Percentiles rank a stretch among this genome's conserved stretches.
phyloP scores from a whole-genome alignment of 2,888 invertebrate genomes.

The Megaustenia siamemsis region DNA sequence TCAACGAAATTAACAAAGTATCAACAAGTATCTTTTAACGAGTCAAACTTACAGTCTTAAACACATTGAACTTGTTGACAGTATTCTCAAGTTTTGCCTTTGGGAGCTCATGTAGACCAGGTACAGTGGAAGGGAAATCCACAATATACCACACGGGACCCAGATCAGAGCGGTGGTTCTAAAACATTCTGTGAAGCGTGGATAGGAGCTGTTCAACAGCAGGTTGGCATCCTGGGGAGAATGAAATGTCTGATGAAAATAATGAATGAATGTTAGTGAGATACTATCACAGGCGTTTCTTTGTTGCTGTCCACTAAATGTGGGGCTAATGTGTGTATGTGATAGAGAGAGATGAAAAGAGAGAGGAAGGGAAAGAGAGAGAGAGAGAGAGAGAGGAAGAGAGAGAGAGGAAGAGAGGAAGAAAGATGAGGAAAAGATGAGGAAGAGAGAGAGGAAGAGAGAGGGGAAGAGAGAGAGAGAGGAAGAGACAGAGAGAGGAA shows the following conservation, averaged over 20 bases:
- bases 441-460: conserved; percentile 18
- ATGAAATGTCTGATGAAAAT: too few relatives aligned
- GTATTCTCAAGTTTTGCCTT: conserved; percentile 58
- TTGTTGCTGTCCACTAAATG: too few relatives aligned
- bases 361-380: too few relatives aligned
- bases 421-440: too few relatives aligned
- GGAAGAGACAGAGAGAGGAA: conserved; percentile 37
- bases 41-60: conserved; percentile 43
- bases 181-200: conserved; percentile 93
- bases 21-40: too few relatives aligned
- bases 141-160: conserved; percentile 91
- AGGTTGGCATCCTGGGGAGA: conserved; percentile 31
- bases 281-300: too few relatives aligned
- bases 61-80: conserved; percentile 60
- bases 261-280: too few relatives aligned
- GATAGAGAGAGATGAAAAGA: too few relatives aligned
- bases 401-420: background rate
- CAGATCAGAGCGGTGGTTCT: conserved; percentile 93
- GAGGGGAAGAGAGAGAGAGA: conserved; percentile 45
- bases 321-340: too few relatives aligned
- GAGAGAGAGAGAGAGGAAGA: background rate
- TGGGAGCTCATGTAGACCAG: conserved; percentile 60
- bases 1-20: too few relatives aligned
- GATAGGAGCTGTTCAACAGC: conserved; percentile 68
- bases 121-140: conserved; percentile 86